Conservation (phyloP, 92 coral and sea anemone genomes). For the Phenganax subtilis region DNA sequence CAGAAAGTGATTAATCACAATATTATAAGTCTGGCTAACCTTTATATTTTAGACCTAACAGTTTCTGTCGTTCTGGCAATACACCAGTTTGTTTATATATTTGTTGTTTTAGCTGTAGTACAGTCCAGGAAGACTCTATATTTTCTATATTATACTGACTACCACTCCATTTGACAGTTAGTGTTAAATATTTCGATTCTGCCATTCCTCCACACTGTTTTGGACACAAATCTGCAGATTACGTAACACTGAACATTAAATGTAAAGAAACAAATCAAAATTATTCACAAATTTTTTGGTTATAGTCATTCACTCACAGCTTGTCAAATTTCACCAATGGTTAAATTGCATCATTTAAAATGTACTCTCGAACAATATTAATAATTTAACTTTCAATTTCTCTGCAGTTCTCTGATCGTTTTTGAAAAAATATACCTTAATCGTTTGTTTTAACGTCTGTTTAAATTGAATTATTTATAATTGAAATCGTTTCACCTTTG, state of each 20-base stretch:
- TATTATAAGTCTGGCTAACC: conserved; percentile 44
- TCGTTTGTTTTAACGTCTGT: neutral
- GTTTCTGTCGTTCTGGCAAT: conserved; percentile 82
- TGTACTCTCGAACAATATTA: neutral
- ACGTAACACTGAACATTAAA: neutral
- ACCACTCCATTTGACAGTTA: conserved; percentile 94
- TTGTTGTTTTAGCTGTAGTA: conserved; percentile 59
- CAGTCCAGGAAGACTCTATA: conserved; percentile 59
- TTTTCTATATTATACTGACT: conserved; percentile 70
- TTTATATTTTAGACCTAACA: conserved; percentile 79
- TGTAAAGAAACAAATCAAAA: neutral
- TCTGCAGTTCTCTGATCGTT: neutral
- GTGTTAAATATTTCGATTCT: conserved; percentile 9
- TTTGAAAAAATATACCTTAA: neutral
- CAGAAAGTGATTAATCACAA: neutral
- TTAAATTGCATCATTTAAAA: conserved; percentile 3
- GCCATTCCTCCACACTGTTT: conserved; percentile 5
- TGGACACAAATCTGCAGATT: neutral
- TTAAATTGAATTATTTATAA: neutral
- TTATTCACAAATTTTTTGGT: neutral
- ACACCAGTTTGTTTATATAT: conserved; percentile 86
- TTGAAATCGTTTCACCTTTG: neutral
- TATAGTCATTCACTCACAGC: neutral
- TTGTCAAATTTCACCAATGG: neutral
- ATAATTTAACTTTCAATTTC: neutral